Conservation (phyloP, 2,888 invertebrate species). For the Ophion costatus region DNA sequence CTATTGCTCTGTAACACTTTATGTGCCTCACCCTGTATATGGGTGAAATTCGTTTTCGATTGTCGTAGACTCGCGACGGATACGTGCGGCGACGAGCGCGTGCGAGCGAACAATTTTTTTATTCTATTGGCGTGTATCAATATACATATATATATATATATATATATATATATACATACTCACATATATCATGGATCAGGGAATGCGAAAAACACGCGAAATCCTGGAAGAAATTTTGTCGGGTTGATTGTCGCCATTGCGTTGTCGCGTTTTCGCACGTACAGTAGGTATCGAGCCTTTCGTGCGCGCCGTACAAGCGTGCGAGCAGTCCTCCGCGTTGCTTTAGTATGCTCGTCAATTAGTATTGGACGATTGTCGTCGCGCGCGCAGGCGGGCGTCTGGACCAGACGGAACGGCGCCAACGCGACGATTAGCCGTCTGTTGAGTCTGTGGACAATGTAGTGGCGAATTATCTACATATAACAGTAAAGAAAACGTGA, state of each 20-base stretch:
- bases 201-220: neutral
- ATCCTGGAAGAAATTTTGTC: neutral
- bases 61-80: neutral
- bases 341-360: slow-evolving; percentile 55
- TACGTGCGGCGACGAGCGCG: neutral
- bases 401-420: slow-evolving; percentile 63
- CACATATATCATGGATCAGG: neutral
- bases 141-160: neutral
- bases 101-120: neutral
- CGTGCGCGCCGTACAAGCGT: slow-evolving; percentile 38
- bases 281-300: slow-evolving; percentile 9
- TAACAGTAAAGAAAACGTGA: slow-evolving; percentile 67
- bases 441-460: slow-evolving; percentile 19
- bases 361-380: slow-evolving; percentile 8
- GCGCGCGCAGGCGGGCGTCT: slow-evolving; percentile 26
- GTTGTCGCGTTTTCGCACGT: neutral
- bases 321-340: neutral
- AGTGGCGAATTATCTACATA: slow-evolving; percentile 53
- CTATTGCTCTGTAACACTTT: too few species aligned
- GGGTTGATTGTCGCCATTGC: neutral
- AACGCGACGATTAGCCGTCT: slow-evolving; percentile 45
- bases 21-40: too few species aligned
- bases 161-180: neutral
- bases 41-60: neutral
- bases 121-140: neutral